phyloP scores from a whole-genome alignment of 2,113 vertebrate species.

The Pterocles gutturalis region DNA sequence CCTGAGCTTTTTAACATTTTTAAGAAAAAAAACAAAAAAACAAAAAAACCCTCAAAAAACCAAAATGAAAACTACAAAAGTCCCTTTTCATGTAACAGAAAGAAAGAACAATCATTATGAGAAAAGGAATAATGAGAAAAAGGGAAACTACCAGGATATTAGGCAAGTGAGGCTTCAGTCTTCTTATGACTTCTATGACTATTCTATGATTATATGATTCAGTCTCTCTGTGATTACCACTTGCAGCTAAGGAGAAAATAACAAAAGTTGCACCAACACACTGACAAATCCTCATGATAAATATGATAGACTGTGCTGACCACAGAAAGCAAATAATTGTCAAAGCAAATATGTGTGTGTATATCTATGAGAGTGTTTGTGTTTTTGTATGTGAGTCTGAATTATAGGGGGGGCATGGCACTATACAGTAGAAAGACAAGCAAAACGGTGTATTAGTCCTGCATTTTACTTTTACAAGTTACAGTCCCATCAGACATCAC shows the following conservation, averaged over 20 bases:
- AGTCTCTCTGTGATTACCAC: not conserved
- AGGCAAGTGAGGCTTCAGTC: not conserved
- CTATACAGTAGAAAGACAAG: not conserved
- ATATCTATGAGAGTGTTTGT: not conserved
- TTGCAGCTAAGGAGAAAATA: not conserved
- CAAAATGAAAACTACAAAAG: not conserved
- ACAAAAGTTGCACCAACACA: not conserved
- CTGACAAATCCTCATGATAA: not conserved
- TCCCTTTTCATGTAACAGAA: not conserved
- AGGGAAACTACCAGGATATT: not conserved
- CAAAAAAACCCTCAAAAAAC: not conserved
- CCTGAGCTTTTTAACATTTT: not conserved
- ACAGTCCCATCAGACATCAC: not conserved
- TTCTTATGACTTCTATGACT: too few relatives aligned
- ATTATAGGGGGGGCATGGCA: not conserved
- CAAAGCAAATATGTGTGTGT: not conserved
- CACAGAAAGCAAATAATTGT: not conserved
- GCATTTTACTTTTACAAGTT: not conserved
- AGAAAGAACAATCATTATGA: not conserved
- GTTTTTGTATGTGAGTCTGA: not conserved
- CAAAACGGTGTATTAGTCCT: not conserved
- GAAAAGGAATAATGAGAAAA: not conserved
- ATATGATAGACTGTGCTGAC: not conserved
- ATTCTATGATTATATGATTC: too few relatives aligned
- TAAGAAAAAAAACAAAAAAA: not conserved